A percentile compares a stretch with the other conserved stretches of the same genome.
Evolutionary conservation across 2,797 vertebrate species (phyloP).

Genomic region (Rhinoraja longicauda): DNA sequence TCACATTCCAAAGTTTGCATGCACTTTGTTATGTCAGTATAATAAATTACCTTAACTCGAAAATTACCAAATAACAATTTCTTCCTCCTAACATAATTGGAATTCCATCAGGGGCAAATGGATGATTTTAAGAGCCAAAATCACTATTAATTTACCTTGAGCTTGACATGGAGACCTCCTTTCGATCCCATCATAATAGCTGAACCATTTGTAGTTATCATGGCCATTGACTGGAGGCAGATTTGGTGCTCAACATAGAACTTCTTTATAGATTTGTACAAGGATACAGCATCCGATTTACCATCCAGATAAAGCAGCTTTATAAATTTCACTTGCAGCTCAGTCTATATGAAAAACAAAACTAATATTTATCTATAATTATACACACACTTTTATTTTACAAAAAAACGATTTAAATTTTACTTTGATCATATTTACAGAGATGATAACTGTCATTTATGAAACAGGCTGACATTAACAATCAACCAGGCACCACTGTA

Average conservation of each 20-base stretch:
- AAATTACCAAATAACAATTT: neutral
- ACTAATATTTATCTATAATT: constrained; percentile 8
- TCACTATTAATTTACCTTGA: constrained; percentile 20
- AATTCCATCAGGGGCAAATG: neutral
- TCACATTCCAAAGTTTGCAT: neutral
- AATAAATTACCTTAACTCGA: neutral
- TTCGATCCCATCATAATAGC: constrained; percentile 35
- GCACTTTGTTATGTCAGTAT: neutral
- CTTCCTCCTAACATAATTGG: neutral
- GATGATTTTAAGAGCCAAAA: neutral
- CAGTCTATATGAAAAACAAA: constrained; percentile 30
- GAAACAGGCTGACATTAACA: neutral
- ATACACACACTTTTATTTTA: neutral
- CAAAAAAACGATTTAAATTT: neutral
- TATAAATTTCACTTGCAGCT: constrained; percentile 37
- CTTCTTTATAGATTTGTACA: constrained; percentile 37
- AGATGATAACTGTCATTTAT: neutral
- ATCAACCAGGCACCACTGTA: neutral
- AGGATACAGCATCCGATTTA: constrained; percentile 35
- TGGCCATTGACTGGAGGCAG: constrained; percentile 33
- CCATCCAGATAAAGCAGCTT: constrained; percentile 39
- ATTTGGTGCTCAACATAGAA: constrained; percentile 37
- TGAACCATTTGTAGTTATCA: constrained; percentile 38
- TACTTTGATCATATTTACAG: neutral
- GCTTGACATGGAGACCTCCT: constrained; percentile 37